Conservation (phyloP, 2,797 vertebrate genomes). For the Arnoldichthys spilopterus region DNA sequence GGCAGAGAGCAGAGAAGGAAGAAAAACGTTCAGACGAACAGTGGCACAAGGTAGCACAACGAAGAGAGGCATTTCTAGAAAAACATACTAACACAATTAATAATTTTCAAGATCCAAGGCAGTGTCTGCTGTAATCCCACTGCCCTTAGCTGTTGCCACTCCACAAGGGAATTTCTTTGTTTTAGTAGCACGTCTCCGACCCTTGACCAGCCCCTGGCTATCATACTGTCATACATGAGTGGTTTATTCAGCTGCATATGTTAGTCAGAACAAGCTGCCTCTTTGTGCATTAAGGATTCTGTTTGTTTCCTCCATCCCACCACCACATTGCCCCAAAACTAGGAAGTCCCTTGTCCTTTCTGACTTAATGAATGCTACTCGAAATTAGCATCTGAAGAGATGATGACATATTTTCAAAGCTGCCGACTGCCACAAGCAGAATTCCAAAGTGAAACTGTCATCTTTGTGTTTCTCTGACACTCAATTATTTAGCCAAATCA, state of each 20-base stretch:
- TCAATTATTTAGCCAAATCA: slow-evolving; percentile 27
- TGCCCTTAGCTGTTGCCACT: background rate
- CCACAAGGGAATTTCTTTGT: background rate
- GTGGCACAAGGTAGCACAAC: background rate
- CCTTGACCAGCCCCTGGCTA: slow-evolving; percentile 8
- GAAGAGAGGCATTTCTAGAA: background rate
- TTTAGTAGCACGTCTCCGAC: slow-evolving; percentile 13
- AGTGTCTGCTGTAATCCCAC: background rate
- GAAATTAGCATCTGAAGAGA: slow-evolving; percentile 4
- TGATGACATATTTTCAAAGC: slow-evolving; percentile 33
- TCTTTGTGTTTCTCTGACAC: slow-evolving; percentile 14
- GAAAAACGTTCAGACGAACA: background rate
- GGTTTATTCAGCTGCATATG: slow-evolving; percentile 23
- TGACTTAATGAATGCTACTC: slow-evolving; percentile 8
- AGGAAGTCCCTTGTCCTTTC: slow-evolving; percentile 14
- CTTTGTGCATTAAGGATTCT: background rate
- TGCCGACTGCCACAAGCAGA: background rate
- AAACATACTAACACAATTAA: background rate
- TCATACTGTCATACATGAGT: slow-evolving; percentile 22
- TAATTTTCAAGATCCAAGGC: background rate
- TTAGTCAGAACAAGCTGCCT: slow-evolving; percentile 12
- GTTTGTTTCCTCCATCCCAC: background rate
- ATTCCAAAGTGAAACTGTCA: slow-evolving; percentile 8
- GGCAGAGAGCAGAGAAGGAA: background rate
- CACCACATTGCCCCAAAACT: background rate